Conservation (phyloP, 2,888 invertebrate genomes). For the Gryllus longicercus region DNA sequence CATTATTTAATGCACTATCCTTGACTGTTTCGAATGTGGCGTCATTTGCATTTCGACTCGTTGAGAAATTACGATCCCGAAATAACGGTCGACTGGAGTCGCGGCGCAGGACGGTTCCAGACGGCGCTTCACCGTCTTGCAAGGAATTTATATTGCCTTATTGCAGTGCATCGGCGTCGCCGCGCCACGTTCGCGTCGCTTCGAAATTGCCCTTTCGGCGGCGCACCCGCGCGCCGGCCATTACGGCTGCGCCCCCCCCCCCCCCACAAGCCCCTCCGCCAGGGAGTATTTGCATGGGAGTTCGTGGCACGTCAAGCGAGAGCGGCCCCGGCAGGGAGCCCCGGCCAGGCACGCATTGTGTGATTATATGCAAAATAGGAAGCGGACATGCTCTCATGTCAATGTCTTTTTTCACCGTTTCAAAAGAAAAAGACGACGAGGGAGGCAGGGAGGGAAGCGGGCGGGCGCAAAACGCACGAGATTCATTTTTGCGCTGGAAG, state of each 20-base stretch:
- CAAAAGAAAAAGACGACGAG: background rate
- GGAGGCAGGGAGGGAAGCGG: background rate
- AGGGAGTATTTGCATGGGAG: background rate
- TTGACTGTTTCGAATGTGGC: background rate
- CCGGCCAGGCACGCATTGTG: background rate
- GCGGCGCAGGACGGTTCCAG: background rate
- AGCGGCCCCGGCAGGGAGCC: background rate
- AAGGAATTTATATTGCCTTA: conserved; percentile 17
- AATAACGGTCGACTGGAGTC: background rate
- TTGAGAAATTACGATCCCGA: background rate
- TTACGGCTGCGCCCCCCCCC: background rate
- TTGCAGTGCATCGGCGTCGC: background rate
- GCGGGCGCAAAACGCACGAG: background rate
- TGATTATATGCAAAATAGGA: conserved; percentile 17
- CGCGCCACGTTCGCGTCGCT: background rate
- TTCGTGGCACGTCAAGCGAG: background rate
- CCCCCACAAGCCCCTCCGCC: background rate
- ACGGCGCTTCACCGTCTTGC: background rate
- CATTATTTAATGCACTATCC: background rate
- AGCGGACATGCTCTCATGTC: background rate
- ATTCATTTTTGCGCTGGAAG: background rate
- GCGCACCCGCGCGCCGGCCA: background rate
- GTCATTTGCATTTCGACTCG: conserved; percentile 11
- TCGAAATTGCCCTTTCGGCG: background rate
- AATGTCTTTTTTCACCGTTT: background rate